phyloP scores from a whole-genome alignment of 2,113 vertebrate genomes.

The Dromiciops gliroides region DNA sequence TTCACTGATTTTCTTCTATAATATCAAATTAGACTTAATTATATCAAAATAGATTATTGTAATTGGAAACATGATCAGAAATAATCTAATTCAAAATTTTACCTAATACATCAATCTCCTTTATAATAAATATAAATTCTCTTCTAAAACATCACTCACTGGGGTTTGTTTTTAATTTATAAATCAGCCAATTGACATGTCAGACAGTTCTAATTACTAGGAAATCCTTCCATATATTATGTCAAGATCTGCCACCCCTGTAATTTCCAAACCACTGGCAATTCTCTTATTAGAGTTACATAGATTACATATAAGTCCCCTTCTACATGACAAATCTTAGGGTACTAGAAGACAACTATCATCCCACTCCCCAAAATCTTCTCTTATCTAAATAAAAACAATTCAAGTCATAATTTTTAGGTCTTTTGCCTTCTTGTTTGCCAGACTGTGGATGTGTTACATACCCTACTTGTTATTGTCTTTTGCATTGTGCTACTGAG shows the following conservation, averaged over 20 bases:
- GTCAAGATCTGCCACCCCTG: neutral
- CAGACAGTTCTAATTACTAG: neutral
- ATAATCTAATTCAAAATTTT: neutral
- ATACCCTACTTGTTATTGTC: neutral
- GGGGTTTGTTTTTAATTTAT: neutral
- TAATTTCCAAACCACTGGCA: neutral
- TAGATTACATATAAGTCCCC: neutral
- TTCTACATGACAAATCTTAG: neutral
- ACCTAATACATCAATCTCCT: neutral
- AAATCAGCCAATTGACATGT: neutral
- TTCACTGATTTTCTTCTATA: neutral
- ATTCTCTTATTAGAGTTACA: neutral
- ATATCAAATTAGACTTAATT: neutral
- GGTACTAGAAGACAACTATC: neutral
- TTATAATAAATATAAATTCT: neutral
- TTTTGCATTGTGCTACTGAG: neutral
- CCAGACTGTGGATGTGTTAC: neutral
- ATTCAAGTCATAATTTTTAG: neutral
- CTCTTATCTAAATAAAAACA: neutral
- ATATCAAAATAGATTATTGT: neutral
- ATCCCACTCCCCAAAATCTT: neutral
- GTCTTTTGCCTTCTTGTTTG: neutral
- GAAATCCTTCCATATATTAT: neutral
- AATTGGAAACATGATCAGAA: neutral
- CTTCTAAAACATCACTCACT: neutral